These are phyloP conservation scores for Leuciscus idus DNA, from an alignment of 2,113 vertebrate species.

Conservation along the genomic window DNA sequence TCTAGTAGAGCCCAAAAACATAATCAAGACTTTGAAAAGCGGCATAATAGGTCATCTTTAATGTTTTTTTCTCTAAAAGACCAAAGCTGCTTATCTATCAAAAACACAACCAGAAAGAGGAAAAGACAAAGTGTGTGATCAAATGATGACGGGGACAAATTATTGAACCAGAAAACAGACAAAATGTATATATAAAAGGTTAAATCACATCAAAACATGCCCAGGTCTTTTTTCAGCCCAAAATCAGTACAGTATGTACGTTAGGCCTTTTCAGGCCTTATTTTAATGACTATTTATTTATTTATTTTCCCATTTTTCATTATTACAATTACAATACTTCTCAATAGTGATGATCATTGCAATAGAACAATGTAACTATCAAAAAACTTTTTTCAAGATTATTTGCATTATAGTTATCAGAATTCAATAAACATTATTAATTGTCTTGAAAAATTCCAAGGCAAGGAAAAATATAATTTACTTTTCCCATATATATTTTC, in stretches of 20 bases:
- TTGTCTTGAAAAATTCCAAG: too few relatives aligned
- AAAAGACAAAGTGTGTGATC: not conserved
- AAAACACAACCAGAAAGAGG: not conserved
- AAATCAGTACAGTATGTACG: too few relatives aligned
- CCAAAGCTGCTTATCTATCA: not conserved
- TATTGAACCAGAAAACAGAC: not conserved
- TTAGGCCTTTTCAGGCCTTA: not conserved
- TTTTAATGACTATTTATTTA: not conserved
- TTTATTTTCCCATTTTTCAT: not conserved
- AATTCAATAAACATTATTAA: not conserved
- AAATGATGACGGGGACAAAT: not conserved
- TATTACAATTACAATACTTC: not conserved
- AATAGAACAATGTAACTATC: too few relatives aligned
- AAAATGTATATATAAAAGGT: not conserved
- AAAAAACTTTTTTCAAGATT: not conserved
- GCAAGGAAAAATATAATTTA: too few relatives aligned
- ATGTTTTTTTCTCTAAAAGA: not conserved
- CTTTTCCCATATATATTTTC: too few relatives aligned
- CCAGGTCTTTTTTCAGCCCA: too few relatives aligned
- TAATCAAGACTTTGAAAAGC: too few relatives aligned
- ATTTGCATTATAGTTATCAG: not conserved
- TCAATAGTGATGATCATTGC: not conserved
- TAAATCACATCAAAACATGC: too few relatives aligned
- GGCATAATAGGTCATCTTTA: too few relatives aligned
- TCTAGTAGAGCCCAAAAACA: too few relatives aligned